These are phyloP conservation scores for Porites evermanni DNA, from an alignment of 92 coral and sea anemone species.

Conservation along the genomic window DNA sequence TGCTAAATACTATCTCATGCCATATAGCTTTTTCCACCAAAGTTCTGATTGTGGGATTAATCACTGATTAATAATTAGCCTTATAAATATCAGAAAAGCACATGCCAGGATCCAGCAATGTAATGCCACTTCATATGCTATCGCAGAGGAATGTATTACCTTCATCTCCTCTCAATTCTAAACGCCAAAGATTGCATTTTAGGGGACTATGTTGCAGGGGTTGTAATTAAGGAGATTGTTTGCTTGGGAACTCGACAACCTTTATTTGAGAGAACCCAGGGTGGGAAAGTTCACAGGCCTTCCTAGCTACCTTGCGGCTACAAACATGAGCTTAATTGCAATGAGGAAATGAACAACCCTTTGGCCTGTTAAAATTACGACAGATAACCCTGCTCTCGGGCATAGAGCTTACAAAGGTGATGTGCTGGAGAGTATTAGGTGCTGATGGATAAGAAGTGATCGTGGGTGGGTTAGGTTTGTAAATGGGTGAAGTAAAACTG, in stretches of 20 bases:
- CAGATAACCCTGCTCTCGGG: constrained; percentile 28
- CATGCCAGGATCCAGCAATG: neutral
- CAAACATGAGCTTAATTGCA: constrained; percentile 38
- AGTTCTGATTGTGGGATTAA: neutral
- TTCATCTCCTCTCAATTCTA: neutral
- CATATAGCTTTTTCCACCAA: neutral
- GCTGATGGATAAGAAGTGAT: neutral
- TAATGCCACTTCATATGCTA: constrained; percentile 6
- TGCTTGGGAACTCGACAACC: too few relatives aligned
- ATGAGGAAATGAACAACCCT: constrained; percentile 11
- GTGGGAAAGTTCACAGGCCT: constrained; percentile 29
- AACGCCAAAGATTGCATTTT: neutral
- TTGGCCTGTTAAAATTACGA: constrained; percentile 8
- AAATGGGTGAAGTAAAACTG: constrained; percentile 28
- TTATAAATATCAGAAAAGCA: neutral
- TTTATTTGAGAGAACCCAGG: constrained; percentile 6
- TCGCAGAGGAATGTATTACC: neutral
- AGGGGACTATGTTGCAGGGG: neutral
- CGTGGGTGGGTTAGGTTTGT: constrained; percentile 5
- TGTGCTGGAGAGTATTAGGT: neutral
- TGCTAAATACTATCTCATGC: constrained; percentile 3
- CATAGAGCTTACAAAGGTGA: neutral
- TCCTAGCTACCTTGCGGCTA: constrained; percentile 13
- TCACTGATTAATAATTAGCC: constrained; percentile 1
- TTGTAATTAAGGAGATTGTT: neutral